Evolutionary conservation across 2,797 vertebrate species (phyloP).

Genomic region (Amphiprion clarkii): DNA sequence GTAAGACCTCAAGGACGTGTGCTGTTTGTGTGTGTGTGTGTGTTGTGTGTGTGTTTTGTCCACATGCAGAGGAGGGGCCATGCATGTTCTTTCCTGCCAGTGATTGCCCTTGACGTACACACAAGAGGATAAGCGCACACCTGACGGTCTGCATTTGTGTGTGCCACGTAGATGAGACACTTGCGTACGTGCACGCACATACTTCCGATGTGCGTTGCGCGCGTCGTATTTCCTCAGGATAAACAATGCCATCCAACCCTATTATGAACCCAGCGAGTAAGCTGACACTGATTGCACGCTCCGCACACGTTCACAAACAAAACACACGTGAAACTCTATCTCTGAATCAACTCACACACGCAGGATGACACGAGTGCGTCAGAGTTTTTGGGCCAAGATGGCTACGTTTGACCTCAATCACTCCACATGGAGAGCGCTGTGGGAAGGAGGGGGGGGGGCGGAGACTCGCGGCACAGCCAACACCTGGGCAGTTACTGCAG

Average conservation of each 20-base stretch:
- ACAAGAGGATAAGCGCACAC: slow-evolving; percentile 68
- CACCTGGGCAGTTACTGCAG: slow-evolving; percentile 72
- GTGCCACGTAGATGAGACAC: slow-evolving; percentile 15
- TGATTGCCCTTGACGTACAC: slow-evolving; percentile 77
- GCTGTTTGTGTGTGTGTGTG: slow-evolving; percentile 27
- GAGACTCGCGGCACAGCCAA: slow-evolving; percentile 38
- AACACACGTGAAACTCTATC: slow-evolving; percentile 27
- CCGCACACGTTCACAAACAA: slow-evolving; percentile 49
- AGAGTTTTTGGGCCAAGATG: slow-evolving; percentile 68
- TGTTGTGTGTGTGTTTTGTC: slow-evolving; percentile 30
- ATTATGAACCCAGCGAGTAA: slow-evolving; percentile 58
- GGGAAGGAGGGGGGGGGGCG: slow-evolving; percentile 29
- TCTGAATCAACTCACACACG: slow-evolving; percentile 44
- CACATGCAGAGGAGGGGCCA: slow-evolving; percentile 41
- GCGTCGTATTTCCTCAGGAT: slow-evolving; percentile 62
- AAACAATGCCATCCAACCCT: slow-evolving; percentile 65
- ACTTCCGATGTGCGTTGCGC: slow-evolving; percentile 6
- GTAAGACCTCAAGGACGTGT: slow-evolving; percentile 63
- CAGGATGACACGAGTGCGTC: slow-evolving; percentile 44
- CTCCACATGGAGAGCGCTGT: slow-evolving; percentile 44
- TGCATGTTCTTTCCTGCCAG: slow-evolving; percentile 60
- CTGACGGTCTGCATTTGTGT: slow-evolving; percentile 61
- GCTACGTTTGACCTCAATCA: slow-evolving; percentile 75
- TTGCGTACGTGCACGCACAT: background rate
- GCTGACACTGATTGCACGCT: slow-evolving; percentile 61